A percentile compares a stretch with the other conserved stretches of the same genome.
These are phyloP conservation scores for Microcaecilia unicolor DNA, from an alignment of 2,797 vertebrate species.

Conservation along the genomic window DNA sequence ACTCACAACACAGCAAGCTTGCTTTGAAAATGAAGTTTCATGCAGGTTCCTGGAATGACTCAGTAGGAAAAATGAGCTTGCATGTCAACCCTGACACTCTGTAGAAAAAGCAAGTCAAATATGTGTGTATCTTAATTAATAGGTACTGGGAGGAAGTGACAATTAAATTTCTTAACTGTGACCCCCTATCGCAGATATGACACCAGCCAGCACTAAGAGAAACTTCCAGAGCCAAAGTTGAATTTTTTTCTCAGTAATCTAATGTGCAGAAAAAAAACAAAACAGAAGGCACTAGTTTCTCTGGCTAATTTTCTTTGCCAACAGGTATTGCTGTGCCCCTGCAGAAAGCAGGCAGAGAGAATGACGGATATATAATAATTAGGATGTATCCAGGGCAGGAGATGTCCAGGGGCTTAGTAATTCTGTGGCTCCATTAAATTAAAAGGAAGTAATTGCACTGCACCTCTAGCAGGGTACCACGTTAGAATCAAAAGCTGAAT, in stretches of 20 bases:
- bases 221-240: background rate
- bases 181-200: background rate
- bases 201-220: background rate
- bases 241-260: background rate
- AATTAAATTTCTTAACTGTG: background rate
- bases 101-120: background rate
- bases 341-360: background rate
- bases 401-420: background rate
- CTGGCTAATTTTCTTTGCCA: slow-evolving; percentile 5
- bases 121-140: slow-evolving; percentile 12
- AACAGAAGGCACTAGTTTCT: background rate
- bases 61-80: slow-evolving; percentile 4
- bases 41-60: background rate
- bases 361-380: slow-evolving; percentile 4
- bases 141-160: background rate
- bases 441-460: slow-evolving; percentile 6
- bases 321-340: background rate
- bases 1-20: background rate
- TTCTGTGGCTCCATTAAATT: background rate
- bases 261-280: background rate
- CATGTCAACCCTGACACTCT: background rate
- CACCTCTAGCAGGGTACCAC: background rate
- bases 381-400: background rate
- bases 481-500: slow-evolving; percentile 5
- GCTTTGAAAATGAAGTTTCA: background rate